Percentiles rank a stretch among this genome's conserved stretches.
phyloP scores from a whole-genome alignment of 1,140 invertebrate genomes.

The Plodia interpunctella region DNA sequence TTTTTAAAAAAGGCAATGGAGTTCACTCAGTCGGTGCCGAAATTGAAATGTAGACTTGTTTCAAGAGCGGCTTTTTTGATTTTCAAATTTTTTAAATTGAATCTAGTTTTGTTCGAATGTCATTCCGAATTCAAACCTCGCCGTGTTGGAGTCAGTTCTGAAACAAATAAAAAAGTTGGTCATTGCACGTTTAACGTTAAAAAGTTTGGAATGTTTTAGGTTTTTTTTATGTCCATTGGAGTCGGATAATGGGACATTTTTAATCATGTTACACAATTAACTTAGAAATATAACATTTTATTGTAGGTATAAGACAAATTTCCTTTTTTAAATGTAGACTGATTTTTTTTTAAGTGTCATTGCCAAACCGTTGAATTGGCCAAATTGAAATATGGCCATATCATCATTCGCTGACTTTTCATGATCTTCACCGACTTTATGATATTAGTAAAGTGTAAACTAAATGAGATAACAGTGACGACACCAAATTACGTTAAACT shows the following conservation, averaged over 20 bases:
- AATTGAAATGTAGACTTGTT: slow-evolving; percentile 4
- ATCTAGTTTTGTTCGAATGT: slow-evolving; percentile 14
- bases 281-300: no score
- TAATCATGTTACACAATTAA: no score
- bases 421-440: no score
- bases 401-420: no score
- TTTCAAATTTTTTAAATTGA: slow-evolving; percentile 13
- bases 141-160: slow-evolving; percentile 19
- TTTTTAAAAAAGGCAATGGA: slow-evolving; percentile 17
- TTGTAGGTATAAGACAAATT: no score
- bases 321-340: no score
- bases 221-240: background rate
- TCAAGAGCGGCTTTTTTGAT: background rate
- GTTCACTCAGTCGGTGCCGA: slow-evolving; percentile 1
- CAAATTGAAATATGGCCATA: no score
- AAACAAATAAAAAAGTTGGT: slow-evolving; percentile 25
- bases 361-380: no score
- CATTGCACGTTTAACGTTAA: background rate
- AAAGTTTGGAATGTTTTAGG: background rate
- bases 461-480: no score
- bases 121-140: slow-evolving; percentile 16
- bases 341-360: no score
- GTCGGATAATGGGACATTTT: background rate
- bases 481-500: background rate
- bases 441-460: no score